phyloP scores from a whole-genome alignment of 2,113 vertebrate species.

The Micromys minutus region DNA sequence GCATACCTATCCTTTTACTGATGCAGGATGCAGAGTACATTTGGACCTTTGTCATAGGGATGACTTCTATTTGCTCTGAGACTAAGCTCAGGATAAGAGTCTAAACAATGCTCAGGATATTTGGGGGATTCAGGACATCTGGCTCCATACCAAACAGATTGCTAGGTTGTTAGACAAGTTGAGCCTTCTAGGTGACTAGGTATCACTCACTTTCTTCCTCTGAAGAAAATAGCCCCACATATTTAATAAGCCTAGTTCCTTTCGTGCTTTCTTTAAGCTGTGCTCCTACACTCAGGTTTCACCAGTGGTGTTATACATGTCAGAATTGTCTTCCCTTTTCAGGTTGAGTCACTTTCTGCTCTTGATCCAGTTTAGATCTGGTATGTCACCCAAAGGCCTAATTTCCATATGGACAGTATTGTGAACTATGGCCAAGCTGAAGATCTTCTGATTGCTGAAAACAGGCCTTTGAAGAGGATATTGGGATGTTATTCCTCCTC shows the following conservation, averaged over 20 bases:
- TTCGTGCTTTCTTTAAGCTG: not conserved
- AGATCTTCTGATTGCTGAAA: no score
- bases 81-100: not conserved
- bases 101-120: not conserved
- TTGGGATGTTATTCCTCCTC: not conserved
- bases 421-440: not conserved
- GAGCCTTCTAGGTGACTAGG: not conserved
- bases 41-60: not conserved
- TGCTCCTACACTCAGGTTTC: not conserved
- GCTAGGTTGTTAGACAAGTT: not conserved
- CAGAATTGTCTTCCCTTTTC: not conserved
- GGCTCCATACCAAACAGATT: not conserved
- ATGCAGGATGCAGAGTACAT: not conserved
- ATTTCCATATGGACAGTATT: not conserved
- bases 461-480: not conserved
- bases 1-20: not conserved
- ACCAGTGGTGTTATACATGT: not conserved
- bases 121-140: not conserved
- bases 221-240: not conserved
- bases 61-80: not conserved
- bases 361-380: not conserved
- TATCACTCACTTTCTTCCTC: not conserved
- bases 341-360: not conserved
- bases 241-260: not conserved
- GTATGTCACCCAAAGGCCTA: not conserved